These are phyloP conservation scores for Tricholaema leucomelas DNA, from an alignment of 2,113 vertebrate genomes.

Conservation along the genomic window DNA sequence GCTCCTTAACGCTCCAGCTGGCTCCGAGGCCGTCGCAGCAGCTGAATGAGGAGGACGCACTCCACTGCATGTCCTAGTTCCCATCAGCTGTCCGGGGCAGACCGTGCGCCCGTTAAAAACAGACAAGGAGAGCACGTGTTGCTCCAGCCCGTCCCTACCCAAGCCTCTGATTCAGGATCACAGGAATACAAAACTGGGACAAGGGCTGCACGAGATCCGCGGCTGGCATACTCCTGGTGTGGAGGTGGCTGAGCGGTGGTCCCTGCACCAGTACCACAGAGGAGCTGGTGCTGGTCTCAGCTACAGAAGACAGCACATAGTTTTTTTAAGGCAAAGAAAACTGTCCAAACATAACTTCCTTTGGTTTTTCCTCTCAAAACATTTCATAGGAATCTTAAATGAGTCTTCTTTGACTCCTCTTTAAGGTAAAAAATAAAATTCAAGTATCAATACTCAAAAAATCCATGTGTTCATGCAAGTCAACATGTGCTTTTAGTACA, in stretches of 20 bases:
- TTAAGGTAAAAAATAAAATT: background rate
- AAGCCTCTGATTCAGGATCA: background rate
- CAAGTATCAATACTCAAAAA: background rate
- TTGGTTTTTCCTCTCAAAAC: background rate
- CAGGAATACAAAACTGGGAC: background rate
- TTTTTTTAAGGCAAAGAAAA: background rate
- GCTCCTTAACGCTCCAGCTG: slow-evolving; percentile 27
- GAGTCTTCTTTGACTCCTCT: background rate
- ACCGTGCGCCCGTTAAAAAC: background rate
- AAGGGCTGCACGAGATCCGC: background rate
- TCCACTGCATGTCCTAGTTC: slow-evolving; percentile 48
- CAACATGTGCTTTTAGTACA: background rate
- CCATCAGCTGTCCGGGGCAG: background rate
- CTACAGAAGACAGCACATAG: background rate
- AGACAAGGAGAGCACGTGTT: background rate
- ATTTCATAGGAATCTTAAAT: background rate
- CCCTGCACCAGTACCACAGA: background rate
- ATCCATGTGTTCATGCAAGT: background rate
- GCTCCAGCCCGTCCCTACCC: background rate
- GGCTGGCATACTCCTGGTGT: background rate
- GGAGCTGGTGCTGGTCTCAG: fast-evolving
- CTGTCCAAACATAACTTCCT: background rate
- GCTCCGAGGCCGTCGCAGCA: background rate
- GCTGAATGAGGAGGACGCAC: background rate
- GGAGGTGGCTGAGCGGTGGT: background rate